Evolutionary conservation across 2,113 vertebrate genomes (phyloP).

Genomic region (Dipodomys ordii): DNA sequence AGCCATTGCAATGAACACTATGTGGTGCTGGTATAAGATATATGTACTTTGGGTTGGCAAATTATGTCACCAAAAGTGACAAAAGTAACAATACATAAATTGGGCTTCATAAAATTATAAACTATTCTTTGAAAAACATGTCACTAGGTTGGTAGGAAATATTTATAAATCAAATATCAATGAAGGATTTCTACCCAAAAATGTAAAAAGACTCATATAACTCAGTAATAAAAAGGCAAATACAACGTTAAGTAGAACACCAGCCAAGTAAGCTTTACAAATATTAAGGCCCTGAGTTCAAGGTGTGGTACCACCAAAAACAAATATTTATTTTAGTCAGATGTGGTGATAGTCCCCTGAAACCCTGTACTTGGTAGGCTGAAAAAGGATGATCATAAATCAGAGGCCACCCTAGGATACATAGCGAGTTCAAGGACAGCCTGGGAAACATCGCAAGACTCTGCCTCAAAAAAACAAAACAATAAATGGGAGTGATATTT

Average conservation of each 20-base stretch:
- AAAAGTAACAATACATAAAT: not conserved
- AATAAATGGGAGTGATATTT: too few species aligned
- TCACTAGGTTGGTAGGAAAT: not conserved
- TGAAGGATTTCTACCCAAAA: slow-evolving; percentile 5
- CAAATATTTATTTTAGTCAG: too few species aligned
- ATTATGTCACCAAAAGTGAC: slow-evolving; percentile 28
- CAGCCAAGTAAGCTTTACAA: too few species aligned
- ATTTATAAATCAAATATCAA: slow-evolving; percentile 18
- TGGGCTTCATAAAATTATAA: not conserved
- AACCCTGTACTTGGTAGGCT: too few species aligned
- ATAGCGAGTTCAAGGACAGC: too few species aligned
- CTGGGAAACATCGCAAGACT: too few species aligned
- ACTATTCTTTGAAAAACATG: not conserved
- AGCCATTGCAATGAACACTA: not conserved
- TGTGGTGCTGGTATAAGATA: not conserved
- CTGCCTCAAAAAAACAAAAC: too few species aligned
- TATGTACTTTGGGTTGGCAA: not conserved
- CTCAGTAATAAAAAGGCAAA: slow-evolving; percentile 13
- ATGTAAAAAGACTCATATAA: slow-evolving; percentile 14
- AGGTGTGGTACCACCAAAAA: too few species aligned
- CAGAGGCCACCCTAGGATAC: too few species aligned
- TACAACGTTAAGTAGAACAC: not conserved
- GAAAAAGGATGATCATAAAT: too few species aligned
- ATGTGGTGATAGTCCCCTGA: too few species aligned
- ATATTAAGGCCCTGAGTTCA: too few species aligned